Evolutionary conservation across 2,113 vertebrate species (phyloP).

Genomic region (Lucifuga dentata): DNA sequence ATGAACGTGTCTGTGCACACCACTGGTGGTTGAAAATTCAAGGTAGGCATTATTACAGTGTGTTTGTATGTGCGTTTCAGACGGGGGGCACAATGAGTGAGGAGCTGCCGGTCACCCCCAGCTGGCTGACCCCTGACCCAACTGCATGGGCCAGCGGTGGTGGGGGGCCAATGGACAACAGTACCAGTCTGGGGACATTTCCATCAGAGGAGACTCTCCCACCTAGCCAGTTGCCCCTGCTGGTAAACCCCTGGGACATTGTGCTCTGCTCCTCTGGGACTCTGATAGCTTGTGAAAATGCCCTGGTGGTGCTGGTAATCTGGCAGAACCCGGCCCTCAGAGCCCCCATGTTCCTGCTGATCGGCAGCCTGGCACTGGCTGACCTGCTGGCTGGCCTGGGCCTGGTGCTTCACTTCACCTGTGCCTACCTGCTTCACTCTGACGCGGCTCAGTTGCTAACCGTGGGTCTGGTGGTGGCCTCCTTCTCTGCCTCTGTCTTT

Average conservation of each 20-base stretch:
- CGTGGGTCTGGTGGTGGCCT: conserved; percentile 95
- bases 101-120: conserved; percentile 89
- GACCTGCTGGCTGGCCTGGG: conserved; percentile 97
- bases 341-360: conserved; percentile 98
- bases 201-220: conserved; percentile 81
- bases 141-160: conserved; percentile 83
- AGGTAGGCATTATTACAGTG: neutral
- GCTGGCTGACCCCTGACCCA: conserved; percentile 89
- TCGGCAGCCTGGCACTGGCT: conserved; percentile 96
- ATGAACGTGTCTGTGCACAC: no score
- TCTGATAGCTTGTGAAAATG: conserved; percentile 97
- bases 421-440: conserved; percentile 95
- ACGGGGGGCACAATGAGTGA: conserved; percentile 94
- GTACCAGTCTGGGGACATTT: conserved; percentile 81
- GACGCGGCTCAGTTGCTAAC: conserved; percentile 96
- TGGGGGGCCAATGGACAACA: conserved; percentile 85
- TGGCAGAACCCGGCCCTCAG: conserved; percentile 96
- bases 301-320: conserved; percentile 96
- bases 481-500: conserved; percentile 97
- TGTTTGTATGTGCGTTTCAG: conserved; percentile 65
- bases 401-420: conserved; percentile 94
- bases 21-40: neutral
- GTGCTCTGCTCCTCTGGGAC: conserved; percentile 96
- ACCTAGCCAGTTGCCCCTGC: conserved; percentile 80
- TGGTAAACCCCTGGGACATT: conserved; percentile 98